Evolutionary conservation across 2,888 invertebrate species (phyloP).

Genomic region (Argynnis bischoffii): DNA sequence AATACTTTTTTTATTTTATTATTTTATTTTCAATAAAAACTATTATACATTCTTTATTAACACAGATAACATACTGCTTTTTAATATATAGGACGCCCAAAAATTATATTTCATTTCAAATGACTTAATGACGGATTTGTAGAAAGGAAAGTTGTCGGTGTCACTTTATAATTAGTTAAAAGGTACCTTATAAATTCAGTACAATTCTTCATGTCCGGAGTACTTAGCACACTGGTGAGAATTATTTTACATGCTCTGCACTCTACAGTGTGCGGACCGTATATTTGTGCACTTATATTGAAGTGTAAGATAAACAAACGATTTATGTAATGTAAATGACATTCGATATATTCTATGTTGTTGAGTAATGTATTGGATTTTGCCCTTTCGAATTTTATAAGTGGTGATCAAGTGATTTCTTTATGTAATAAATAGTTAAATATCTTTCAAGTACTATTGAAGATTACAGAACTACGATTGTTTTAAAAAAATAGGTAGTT

Average conservation of each 20-base stretch:
- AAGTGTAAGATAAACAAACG: not conserved
- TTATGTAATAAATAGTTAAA: not conserved
- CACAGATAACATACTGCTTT: too few species aligned
- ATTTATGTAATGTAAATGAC: conserved; percentile 19
- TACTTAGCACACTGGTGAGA: conserved; percentile 58
- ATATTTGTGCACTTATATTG: conserved; percentile 26
- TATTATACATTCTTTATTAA: too few species aligned
- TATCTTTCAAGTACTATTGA: too few species aligned
- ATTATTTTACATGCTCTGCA: conserved; percentile 36
- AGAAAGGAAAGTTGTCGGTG: not conserved
- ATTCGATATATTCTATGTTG: not conserved
- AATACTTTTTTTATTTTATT: too few species aligned
- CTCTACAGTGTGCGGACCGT: conserved; percentile 13
- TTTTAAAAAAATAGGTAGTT: not conserved
- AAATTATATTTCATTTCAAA: too few species aligned
- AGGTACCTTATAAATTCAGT: not conserved
- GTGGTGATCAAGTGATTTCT: not conserved
- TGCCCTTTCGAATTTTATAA: not conserved
- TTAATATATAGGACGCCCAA: too few species aligned
- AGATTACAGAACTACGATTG: too few species aligned
- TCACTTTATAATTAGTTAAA: not conserved
- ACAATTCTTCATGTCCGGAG: conserved; percentile 38
- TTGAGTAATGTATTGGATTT: too few species aligned
- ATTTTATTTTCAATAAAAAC: too few species aligned
- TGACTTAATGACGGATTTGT: too few species aligned